A percentile compares a stretch with the other conserved stretches of the same genome.
These are phyloP conservation scores for Hucho hucho DNA, from an alignment of 2,113 vertebrate genomes.

Conservation along the genomic window DNA sequence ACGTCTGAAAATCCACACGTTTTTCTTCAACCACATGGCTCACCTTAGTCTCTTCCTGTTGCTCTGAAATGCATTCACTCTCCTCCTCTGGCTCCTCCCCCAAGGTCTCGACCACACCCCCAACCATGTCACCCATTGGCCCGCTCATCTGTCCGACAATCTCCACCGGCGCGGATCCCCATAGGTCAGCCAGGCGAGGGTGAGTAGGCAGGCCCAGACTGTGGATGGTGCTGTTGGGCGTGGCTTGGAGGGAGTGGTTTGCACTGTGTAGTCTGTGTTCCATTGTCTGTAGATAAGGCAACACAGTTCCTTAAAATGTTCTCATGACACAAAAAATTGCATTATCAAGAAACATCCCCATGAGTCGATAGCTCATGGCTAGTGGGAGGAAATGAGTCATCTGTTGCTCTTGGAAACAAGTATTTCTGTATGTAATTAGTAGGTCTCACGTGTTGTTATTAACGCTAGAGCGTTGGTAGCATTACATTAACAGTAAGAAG, in stretches of 20 bases:
- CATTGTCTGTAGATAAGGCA: slow-evolving; percentile 48
- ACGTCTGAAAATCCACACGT: too few relatives aligned
- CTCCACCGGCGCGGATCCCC: slow-evolving; percentile 78
- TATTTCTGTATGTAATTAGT: neutral
- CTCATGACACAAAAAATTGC: neutral
- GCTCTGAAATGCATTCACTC: slow-evolving; percentile 73
- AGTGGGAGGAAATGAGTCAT: slow-evolving; percentile 1
- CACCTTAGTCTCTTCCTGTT: slow-evolving; percentile 71
- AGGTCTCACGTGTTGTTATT: too few relatives aligned
- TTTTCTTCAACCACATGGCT: slow-evolving; percentile 1
- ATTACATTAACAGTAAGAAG: neutral
- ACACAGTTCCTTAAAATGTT: too few relatives aligned
- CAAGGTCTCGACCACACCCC: slow-evolving; percentile 59
- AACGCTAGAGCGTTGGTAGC: too few relatives aligned
- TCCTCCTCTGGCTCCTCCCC: slow-evolving; percentile 76
- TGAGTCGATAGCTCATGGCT: neutral
- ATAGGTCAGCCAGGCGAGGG: slow-evolving; percentile 84
- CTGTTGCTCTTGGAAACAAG: slow-evolving; percentile 1
- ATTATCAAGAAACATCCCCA: neutral
- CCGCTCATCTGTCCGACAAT: slow-evolving; percentile 76
- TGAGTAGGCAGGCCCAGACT: slow-evolving; percentile 78
- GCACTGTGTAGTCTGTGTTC: slow-evolving; percentile 70
- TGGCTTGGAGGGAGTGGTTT: slow-evolving; percentile 76
- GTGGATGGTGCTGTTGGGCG: slow-evolving; percentile 81
- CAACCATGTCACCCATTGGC: slow-evolving; percentile 74